These are phyloP conservation scores for Drosophila neoperkinsi DNA, from an alignment of 2,888 invertebrate genomes.

Conservation along the genomic window DNA sequence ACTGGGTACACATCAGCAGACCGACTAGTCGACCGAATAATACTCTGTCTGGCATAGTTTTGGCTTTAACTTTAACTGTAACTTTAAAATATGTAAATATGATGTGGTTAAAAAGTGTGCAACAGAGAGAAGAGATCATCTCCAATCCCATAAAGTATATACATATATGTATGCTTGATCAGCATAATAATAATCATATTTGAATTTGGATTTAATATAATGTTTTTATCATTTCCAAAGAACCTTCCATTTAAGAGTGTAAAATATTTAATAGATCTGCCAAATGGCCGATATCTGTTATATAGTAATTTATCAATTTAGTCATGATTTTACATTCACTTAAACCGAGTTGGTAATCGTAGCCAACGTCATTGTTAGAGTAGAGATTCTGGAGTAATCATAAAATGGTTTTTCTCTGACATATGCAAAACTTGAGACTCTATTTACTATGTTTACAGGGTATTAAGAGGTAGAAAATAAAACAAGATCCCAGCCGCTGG, in stretches of 20 bases:
- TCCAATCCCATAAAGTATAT: neutral
- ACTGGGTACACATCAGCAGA: neutral
- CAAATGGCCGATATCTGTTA: neutral
- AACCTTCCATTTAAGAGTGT: neutral
- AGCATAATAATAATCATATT: neutral
- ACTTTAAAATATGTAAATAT: neutral
- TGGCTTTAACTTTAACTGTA: neutral
- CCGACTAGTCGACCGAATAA: neutral
- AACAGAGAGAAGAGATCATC: neutral
- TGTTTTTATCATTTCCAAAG: fast-evolving
- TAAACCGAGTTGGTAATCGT: neutral
- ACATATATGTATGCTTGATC: neutral
- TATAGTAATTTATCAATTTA: neutral
- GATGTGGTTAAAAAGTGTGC: fast-evolving
- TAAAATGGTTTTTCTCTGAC: neutral
- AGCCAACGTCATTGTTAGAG: neutral
- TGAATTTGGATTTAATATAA: neutral
- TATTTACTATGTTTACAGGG: neutral
- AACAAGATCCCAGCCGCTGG: neutral
- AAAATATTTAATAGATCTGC: fast-evolving
- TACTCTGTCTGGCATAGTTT: neutral
- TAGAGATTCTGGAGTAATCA: neutral
- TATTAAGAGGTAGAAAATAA: neutral
- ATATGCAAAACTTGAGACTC: neutral
- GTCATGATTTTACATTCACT: too few species aligned